A percentile compares a stretch with the other conserved stretches of the same genome.
phyloP scores from a whole-genome alignment of 2,888 invertebrate species.

The Tenthredo livida region DNA sequence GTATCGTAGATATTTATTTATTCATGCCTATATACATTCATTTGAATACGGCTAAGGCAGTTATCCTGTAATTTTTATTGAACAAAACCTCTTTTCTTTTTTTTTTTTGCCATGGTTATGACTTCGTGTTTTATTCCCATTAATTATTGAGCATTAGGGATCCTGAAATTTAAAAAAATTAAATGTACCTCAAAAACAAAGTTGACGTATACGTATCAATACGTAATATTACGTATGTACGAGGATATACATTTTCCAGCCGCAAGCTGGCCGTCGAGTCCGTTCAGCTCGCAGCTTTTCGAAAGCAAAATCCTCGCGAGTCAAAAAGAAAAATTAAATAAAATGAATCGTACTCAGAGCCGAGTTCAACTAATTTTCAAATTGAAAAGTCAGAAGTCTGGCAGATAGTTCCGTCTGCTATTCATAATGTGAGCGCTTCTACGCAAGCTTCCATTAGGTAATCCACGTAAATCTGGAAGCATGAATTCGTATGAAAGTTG shows the following conservation, averaged over 20 bases:
- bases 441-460: not conserved
- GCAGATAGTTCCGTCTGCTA: constrained; percentile 4
- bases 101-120: not conserved
- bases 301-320: not conserved
- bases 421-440: not conserved
- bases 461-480: not conserved
- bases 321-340: not conserved
- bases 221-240: not conserved
- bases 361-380: constrained; percentile 43
- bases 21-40: not conserved
- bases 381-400: constrained; percentile 49
- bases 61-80: not conserved
- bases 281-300: not conserved
- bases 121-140: not conserved
- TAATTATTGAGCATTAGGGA: not conserved
- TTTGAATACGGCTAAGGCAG: not conserved
- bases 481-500: not conserved
- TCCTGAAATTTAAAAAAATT: not conserved
- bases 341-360: not conserved
- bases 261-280: not conserved
- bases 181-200: not conserved
- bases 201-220: not conserved
- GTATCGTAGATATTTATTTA: not conserved
- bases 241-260: not conserved
- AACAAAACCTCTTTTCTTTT: not conserved